Conservation (phyloP, 2,113 vertebrate genomes). For the Verasper variegatus region DNA sequence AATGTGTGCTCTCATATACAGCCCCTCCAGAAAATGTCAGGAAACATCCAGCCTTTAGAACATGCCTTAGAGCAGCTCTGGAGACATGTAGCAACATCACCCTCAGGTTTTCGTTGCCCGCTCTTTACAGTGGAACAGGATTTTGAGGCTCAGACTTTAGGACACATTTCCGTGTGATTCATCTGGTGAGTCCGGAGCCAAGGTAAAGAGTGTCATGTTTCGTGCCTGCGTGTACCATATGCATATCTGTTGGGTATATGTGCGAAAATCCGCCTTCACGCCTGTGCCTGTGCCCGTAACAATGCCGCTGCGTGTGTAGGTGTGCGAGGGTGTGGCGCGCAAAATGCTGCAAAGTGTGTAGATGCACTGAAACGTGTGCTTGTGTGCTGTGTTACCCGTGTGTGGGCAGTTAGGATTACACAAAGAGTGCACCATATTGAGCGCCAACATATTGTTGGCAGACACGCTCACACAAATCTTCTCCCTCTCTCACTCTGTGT, state of each 20-base stretch:
- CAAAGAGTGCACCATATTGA: slow-evolving; percentile 64
- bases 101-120: slow-evolving; percentile 14
- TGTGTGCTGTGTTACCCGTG: slow-evolving; percentile 9
- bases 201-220: slow-evolving; percentile 65
- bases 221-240: slow-evolving; percentile 9
- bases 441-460: slow-evolving; percentile 68
- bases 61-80: too few species aligned
- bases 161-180: slow-evolving; percentile 59
- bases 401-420: slow-evolving; percentile 66
- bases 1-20: too few species aligned
- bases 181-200: slow-evolving; percentile 56
- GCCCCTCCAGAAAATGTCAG: too few species aligned
- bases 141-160: slow-evolving; percentile 56
- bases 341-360: slow-evolving; percentile 45
- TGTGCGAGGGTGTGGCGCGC: slow-evolving; percentile 23
- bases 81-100: slow-evolving; percentile 9
- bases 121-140: slow-evolving; percentile 39
- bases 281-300: slow-evolving; percentile 11
- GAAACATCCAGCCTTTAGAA: too few species aligned
- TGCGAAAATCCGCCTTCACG: too few species aligned
- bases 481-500: slow-evolving; percentile 2
- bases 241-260: background rate
- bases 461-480: slow-evolving; percentile 43
- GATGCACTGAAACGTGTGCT: slow-evolving; percentile 23
- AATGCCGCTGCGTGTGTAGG: slow-evolving; percentile 21